These are phyloP conservation scores for Vollenhovia emeryi DNA, from an alignment of 1,140 invertebrate species.

Conservation along the genomic window DNA sequence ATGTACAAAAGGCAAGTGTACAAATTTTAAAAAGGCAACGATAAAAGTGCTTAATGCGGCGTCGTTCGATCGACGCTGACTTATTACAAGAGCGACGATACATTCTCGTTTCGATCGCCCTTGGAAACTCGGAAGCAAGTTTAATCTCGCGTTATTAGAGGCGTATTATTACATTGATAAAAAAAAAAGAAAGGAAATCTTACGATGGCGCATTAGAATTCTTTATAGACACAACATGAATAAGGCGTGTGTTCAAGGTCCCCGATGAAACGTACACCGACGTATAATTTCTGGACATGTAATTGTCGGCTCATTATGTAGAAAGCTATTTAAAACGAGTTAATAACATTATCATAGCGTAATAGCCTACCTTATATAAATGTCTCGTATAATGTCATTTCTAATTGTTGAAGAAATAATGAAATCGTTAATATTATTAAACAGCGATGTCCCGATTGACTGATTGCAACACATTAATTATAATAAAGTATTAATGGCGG, in stretches of 20 bases:
- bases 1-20: neutral
- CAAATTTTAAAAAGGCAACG: neutral
- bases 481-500: neutral
- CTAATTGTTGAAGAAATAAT: neutral
- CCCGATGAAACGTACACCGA: neutral
- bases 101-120: neutral
- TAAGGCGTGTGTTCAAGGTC: constrained; percentile 3
- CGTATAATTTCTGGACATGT: constrained; percentile 7
- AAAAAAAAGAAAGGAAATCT: constrained; percentile 19
- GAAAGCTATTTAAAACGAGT: constrained; percentile 35
- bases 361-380: constrained; percentile 11
- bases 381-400: neutral
- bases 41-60: neutral
- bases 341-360: constrained; percentile 27
- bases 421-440: neutral
- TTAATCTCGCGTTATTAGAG: neutral
- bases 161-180: neutral
- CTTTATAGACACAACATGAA: neutral
- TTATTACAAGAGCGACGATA: neutral
- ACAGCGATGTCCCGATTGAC: neutral
- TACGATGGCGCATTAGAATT: neutral
- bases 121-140: neutral
- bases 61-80: neutral
- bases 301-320: constrained; percentile 15
- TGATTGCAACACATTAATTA: constrained; percentile 14